These are phyloP conservation scores for Heliconius ethilla DNA, from an alignment of 2,888 invertebrate species.

Conservation along the genomic window DNA sequence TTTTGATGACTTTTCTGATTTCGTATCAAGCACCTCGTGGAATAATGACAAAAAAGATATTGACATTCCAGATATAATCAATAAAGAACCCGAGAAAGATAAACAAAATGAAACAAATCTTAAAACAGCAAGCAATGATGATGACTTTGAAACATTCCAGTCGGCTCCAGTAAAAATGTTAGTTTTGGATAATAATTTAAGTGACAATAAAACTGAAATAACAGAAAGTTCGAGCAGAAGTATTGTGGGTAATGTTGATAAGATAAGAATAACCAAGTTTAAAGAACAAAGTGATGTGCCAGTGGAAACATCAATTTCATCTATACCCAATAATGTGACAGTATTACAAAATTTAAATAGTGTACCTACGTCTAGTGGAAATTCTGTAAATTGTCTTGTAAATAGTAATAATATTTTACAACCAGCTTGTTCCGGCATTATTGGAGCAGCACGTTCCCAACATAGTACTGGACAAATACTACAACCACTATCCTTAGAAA, in stretches of 20 bases:
- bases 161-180: conserved; percentile 61
- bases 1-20: conserved; percentile 75
- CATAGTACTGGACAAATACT: conserved; percentile 72
- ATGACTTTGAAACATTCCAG: conserved; percentile 77
- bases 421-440: conserved; percentile 55
- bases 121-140: conserved; percentile 53
- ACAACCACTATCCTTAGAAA: conserved; percentile 75
- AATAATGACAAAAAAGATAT: conserved; percentile 49
- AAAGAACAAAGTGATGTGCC: conserved; percentile 22
- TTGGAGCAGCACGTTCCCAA: conserved; percentile 52
- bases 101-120: conserved; percentile 29
- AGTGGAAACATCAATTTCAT: conserved; percentile 24
- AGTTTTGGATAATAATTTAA: conserved; percentile 33
- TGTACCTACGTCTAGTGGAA: conserved; percentile 20
- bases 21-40: conserved; percentile 62
- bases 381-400: conserved; percentile 52
- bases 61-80: conserved; percentile 19
- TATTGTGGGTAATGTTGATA: background rate
- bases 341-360: conserved; percentile 26
- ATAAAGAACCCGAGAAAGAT: background rate
- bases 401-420: conserved; percentile 58
- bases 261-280: conserved; percentile 18
- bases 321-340: conserved; percentile 12
- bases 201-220: conserved; percentile 33
- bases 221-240: background rate